These are phyloP conservation scores for Crocodylus rhombifer DNA, from an alignment of 2,797 vertebrate species.

Conservation along the genomic window DNA sequence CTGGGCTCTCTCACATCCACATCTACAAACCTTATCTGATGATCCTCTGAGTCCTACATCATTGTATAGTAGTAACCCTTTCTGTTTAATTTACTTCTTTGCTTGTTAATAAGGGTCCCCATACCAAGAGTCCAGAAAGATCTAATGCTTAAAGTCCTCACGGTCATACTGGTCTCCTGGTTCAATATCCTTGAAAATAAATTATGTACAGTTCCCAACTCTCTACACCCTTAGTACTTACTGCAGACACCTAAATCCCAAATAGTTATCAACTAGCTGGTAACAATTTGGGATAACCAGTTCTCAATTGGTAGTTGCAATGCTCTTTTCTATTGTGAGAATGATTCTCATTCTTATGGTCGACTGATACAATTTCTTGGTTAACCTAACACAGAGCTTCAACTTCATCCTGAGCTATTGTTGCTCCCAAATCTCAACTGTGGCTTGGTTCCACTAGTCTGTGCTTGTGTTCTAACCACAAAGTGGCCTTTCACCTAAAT, in stretches of 20 bases:
- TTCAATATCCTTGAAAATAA: fast-evolving
- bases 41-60: background rate
- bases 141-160: background rate
- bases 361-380: background rate
- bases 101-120: background rate
- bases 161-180: background rate
- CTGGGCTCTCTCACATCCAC: background rate
- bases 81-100: background rate
- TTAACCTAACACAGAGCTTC: background rate
- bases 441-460: background rate
- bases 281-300: background rate
- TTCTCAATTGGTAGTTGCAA: background rate
- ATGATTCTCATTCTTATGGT: fast-evolving
- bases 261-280: background rate
- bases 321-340: background rate
- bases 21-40: fast-evolving
- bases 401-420: background rate
- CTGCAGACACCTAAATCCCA: background rate
- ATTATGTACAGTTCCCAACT: fast-evolving
- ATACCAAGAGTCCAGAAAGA: background rate
- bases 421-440: background rate
- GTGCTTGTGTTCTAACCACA: fast-evolving
- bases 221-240: background rate
- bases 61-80: background rate
- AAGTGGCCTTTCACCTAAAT: fast-evolving